phyloP scores from a whole-genome alignment of 2,113 vertebrate genomes.

The Heterocephalus glaber region DNA sequence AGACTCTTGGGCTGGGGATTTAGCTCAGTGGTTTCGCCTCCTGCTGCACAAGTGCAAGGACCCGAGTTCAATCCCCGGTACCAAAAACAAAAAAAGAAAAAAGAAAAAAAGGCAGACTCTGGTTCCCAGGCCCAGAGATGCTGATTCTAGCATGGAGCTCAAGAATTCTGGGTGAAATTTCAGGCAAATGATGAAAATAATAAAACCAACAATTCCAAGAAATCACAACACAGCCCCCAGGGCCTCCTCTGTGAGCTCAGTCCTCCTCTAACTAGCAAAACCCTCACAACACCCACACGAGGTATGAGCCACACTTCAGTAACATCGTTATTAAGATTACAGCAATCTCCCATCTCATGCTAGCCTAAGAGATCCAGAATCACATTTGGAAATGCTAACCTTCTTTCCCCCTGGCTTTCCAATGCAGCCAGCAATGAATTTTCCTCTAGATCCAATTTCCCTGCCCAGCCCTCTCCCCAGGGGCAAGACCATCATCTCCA shows the following conservation, averaged over 20 bases:
- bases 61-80: too few species aligned
- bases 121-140: not conserved
- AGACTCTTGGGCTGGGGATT: too few species aligned
- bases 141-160: not conserved
- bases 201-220: not conserved
- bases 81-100: too few species aligned
- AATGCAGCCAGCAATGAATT: not conserved
- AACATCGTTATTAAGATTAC: not conserved
- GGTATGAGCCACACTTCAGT: not conserved
- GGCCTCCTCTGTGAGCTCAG: fast-evolving
- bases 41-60: too few species aligned
- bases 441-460: not conserved
- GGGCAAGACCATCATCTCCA: not conserved
- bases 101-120: not conserved
- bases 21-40: too few species aligned
- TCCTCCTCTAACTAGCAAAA: not conserved
- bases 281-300: not conserved
- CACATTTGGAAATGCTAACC: not conserved
- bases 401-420: not conserved
- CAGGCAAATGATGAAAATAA: not conserved
- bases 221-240: not conserved
- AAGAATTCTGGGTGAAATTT: not conserved
- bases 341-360: not conserved
- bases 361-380: not conserved
- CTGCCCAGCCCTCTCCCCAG: not conserved